Base-by-base conservation (phyloP, 2,113 vertebrate species). In the Psittacula cyanocephala region DNA sequence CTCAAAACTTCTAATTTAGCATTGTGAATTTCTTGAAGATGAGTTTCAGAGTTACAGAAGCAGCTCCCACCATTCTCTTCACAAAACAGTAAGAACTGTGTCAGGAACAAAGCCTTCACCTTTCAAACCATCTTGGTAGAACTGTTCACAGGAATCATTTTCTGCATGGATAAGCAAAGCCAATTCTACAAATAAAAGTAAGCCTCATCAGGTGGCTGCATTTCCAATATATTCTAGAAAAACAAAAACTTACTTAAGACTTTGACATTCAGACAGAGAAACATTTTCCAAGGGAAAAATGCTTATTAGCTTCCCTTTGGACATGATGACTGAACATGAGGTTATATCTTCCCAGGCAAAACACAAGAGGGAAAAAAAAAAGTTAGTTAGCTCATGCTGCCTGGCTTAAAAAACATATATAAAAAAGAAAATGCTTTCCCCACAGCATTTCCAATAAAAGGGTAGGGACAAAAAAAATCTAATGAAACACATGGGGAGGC, bases 1-100 rank as follows among this genome's bases (percentile, higher is more conserved):
- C 74, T 92, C 92, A 93, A 89, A 94, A 84, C 80, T 94, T 75
- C 62, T 83, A 72, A 94, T 95, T 94, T 78, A 93, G 72, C 37
- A 52, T 6, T 31, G 55, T 44, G 60, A 78, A 74, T 65, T 81
- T 80, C 71, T 90, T 60, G 49, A 72, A 88, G 72, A 92, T 37
- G 69, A 81, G 50, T 76, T 94, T 91, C 86, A 55, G 39, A 78
- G 69, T 75, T 64, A 83, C 16, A 78, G 44, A 79, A 92, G 82
- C 25, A 85, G 59, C 59, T 94, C 46, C 46, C 55, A 82, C 53
- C 46, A 80, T 63, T 89, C n/a, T 41, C 43, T 75, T 86, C 80
- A 83, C 35, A 91, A 75, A 86, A 74, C 37, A 86, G 37, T 59
- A 82, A 87, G 68, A 86, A 52, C 17, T 33, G 11, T 57, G n/a